Base-by-base conservation (phyloP, 2,888 invertebrate species). In the Willowsia nigromaculata region DNA sequence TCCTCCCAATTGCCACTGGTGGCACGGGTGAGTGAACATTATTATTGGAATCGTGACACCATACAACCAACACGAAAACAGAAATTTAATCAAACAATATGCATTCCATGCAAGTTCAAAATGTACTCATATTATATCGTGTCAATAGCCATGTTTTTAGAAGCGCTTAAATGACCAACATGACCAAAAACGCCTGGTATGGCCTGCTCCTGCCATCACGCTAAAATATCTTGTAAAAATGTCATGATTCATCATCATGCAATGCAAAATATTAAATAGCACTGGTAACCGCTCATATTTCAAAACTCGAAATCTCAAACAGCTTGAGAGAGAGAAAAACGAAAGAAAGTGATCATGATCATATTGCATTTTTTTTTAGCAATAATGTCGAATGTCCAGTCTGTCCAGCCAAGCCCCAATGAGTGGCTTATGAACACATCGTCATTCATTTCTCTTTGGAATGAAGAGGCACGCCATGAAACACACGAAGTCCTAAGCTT, bases 291-390 rank as follows among this genome's bases (percentile, higher is more conserved):
- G n/a, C n/a, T 68, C 68, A 68, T 33, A 33, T 68, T 68, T 68
- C 68, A 68, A n/a, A 68, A 18, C 13, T 1, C n/a, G n/a, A n/a
- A n/a, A n/a, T n/a, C n/a, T n/a, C n/a, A n/a, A n/a, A n/a, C n/a
- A n/a, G n/a, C n/a, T n/a, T n/a, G n/a, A n/a, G n/a, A n/a, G n/a
- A n/a, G n/a, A n/a, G n/a, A 33, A 25, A 27, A 59, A 59, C 59
- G 59, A 59, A 59, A 59, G 59, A 59, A 59, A 59, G 59, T 59
- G 59, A 59, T 59, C 59, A 59, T 27, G 59, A 22, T 59, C 59
- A 59, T 59, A 22, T 59, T 59, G 22, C 59, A n/a, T n/a, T n/a
- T n/a, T n/a, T n/a, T n/a, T n/a, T n/a, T n/a, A n/a, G n/a, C 13
- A 7, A 59, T 59, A 59, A 59, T 59, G 59, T 59, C 59, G 22